Evolutionary conservation across 2,888 invertebrate species (phyloP), one percentile per base, ranked within the genome.

Genomic region (Caenorhabditis parvicauda): DNA sequence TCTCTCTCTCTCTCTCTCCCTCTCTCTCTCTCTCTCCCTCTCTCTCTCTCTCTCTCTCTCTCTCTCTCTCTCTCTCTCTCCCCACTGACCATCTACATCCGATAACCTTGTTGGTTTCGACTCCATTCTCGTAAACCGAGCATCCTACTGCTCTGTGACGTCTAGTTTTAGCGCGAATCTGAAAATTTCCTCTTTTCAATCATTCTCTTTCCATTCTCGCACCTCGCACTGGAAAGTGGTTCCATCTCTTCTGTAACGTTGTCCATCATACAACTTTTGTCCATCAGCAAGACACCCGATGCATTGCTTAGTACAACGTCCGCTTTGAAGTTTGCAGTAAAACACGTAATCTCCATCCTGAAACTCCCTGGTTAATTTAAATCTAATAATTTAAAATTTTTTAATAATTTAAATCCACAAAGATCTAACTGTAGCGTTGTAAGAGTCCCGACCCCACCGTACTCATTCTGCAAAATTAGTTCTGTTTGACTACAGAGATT

Each of bases 341-440:
- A 64, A 78, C 27, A 78, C 50, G 59, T 68, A 78, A 45, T 77
- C 76, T n/a, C 72, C 72, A 55, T 77, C 76, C 77, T 77, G 65
- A 50, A 68, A 35, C 44, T n/a, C n/a, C n/a, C n/a, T n/a, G n/a
- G n/a, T n/a, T n/a, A n/a, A n/a, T n/a, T n/a, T n/a, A n/a, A n/a
- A n/a, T n/a, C n/a, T n/a, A n/a, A n/a, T n/a, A n/a, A n/a, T n/a
- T n/a, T n/a, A n/a, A n/a, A n/a, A n/a, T n/a, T n/a, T n/a, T n/a
- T n/a, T n/a, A n/a, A n/a, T n/a, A n/a, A n/a, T n/a, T n/a, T n/a
- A n/a, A n/a, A n/a, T n/a, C n/a, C n/a, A n/a, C n/a, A n/a, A n/a
- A n/a, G n/a, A n/a, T n/a, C n/a, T n/a, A n/a, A n/a, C n/a, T n/a
- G n/a, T n/a, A n/a, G n/a, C n/a, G n/a, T n/a, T n/a, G n/a, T n/a